Conservation (phyloP, 2,888 invertebrate genomes). For the Andrena flavipes region DNA sequence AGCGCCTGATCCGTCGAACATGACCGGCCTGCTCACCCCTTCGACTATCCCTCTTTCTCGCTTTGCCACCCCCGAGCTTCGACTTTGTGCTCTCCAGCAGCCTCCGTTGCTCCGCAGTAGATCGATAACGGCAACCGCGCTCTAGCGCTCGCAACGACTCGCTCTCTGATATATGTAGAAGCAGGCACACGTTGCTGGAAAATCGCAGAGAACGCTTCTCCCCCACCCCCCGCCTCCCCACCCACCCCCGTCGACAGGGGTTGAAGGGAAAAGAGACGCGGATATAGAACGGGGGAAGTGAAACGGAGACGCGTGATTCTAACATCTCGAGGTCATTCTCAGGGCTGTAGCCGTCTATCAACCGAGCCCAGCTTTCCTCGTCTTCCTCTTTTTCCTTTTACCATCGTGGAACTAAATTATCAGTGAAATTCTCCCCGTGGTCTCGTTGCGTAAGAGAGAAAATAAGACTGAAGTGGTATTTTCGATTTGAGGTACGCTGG, state of each 20-base stretch:
- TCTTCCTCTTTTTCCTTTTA: not conserved
- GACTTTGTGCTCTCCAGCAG: constrained; percentile 66
- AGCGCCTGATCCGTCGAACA: constrained; percentile 33
- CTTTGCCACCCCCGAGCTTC: constrained; percentile 64
- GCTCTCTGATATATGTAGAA: constrained; percentile 70
- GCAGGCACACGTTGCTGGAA: constrained; percentile 70
- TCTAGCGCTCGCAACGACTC: constrained; percentile 66
- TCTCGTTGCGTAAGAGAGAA: constrained; percentile 52
- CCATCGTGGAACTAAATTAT: not conserved
- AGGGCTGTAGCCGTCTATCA: constrained; percentile 59
- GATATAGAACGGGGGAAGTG: constrained; percentile 27
- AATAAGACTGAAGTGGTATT: constrained; percentile 49
- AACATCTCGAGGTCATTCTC: constrained; percentile 65
- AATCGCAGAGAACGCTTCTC: constrained; percentile 67
- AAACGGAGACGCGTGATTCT: constrained; percentile 40
- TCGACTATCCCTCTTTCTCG: constrained; percentile 51
- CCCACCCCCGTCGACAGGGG: constrained; percentile 44
- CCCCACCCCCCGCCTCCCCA: not conserved
- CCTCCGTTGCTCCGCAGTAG: constrained; percentile 77
- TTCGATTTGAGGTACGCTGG: constrained; percentile 18
- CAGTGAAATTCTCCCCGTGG: not conserved
- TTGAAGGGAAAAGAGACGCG: constrained; percentile 63
- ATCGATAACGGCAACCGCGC: constrained; percentile 78
- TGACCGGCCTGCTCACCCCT: constrained; percentile 42
- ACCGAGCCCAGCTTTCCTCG: constrained; percentile 27